These are phyloP conservation scores for Drosophila bocqueti DNA, from an alignment of 1,140 invertebrate species.

Conservation along the genomic window DNA sequence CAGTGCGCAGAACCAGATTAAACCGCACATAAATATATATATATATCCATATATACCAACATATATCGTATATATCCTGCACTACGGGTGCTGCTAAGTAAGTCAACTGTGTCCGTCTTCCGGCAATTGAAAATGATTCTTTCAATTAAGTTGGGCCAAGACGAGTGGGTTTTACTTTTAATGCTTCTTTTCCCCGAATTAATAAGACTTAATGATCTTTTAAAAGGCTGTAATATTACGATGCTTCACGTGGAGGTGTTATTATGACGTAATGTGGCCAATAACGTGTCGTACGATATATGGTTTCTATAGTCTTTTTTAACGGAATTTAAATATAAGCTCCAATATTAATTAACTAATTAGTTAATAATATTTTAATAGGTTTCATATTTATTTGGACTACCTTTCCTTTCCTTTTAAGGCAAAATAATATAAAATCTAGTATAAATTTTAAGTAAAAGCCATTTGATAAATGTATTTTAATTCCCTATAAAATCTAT, in stretches of 20 bases:
- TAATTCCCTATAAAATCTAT: no score
- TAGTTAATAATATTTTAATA: no score
- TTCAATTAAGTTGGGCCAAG: conserved; percentile 17
- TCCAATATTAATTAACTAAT: no score
- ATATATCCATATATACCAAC: conserved; percentile 1
- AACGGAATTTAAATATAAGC: not conserved
- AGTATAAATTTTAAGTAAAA: no score
- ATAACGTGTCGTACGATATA: not conserved
- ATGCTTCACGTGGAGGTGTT: not conserved
- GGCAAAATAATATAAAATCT: no score
- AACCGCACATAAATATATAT: conserved; percentile 38
- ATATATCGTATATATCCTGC: conserved; percentile 16
- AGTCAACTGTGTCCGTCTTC: conserved; percentile 45
- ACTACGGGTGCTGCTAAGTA: conserved; percentile 20
- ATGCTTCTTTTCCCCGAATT: conserved; percentile 24
- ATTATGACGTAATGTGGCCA: not conserved
- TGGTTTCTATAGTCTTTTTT: not conserved
- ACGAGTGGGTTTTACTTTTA: conserved; percentile 40
- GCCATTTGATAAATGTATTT: no score
- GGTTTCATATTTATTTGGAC: no score
- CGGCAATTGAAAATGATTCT: conserved; percentile 43
- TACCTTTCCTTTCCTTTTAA: no score
- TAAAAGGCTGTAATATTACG: conserved; percentile 5
- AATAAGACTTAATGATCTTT: conserved; percentile 5
- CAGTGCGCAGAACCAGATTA: conserved; percentile 82